Evolutionary conservation across 1,140 invertebrate species (phyloP).

Genomic region (Diplogasteroides magnus): DNA sequence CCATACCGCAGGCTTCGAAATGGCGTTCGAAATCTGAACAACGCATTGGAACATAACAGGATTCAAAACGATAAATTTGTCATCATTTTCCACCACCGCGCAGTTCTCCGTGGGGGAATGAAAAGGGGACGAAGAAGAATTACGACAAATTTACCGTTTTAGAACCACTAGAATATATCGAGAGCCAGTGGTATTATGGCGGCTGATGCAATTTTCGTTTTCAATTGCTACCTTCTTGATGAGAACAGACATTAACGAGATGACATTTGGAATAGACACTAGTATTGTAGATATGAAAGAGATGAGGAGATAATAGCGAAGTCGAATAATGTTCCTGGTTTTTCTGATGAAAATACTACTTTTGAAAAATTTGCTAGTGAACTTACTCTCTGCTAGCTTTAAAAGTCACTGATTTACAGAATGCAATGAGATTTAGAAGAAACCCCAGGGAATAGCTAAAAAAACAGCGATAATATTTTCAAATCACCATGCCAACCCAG

Average conservation of each 20-base stretch:
- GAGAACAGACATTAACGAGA: constrained; percentile 12
- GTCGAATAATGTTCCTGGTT: neutral
- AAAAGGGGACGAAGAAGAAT: too few species aligned
- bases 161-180: too few species aligned
- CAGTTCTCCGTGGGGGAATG: too few species aligned
- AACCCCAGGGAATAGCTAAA: neutral
- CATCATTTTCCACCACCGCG: too few species aligned
- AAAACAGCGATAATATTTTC: neutral
- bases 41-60: neutral
- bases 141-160: too few species aligned
- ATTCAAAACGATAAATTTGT: neutral
- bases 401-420: neutral
- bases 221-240: neutral
- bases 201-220: neutral
- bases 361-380: neutral
- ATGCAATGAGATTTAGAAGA: neutral
- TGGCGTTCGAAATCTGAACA: constrained; percentile 16
- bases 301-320: constrained; percentile 24
- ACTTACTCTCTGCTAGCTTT: neutral
- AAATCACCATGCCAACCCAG: neutral
- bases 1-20: constrained; percentile 19
- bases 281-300: constrained; percentile 25
- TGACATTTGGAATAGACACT: constrained; percentile 22
- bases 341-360: neutral
- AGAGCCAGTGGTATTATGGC: too few species aligned